Evolutionary conservation across 2,113 vertebrate genomes (phyloP).

Genomic region (Notarius quadriscutis): DNA sequence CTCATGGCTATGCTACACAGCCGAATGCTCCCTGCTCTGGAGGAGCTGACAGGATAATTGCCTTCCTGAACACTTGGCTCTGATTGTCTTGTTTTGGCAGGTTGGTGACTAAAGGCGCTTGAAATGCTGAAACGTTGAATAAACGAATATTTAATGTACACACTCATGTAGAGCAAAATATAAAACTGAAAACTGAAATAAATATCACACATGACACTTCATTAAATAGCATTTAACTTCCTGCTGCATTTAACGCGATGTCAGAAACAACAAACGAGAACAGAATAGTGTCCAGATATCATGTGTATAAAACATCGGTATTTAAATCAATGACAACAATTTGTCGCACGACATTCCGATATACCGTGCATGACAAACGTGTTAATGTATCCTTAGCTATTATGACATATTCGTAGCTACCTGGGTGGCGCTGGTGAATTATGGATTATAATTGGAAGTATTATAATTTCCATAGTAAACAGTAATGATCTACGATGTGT

Average conservation of each 20-base stretch:
- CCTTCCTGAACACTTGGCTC: slow-evolving; percentile 13
- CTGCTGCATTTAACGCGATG: neutral
- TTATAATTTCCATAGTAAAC: neutral
- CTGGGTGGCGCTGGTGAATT: too few species aligned
- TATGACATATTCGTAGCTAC: too few species aligned
- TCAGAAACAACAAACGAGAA: neutral
- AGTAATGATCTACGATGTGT: neutral
- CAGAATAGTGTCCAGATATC: neutral
- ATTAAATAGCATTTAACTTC: neutral
- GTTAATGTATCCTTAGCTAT: too few species aligned
- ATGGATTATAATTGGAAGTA: neutral
- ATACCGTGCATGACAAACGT: too few species aligned
- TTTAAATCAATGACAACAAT: too few species aligned
- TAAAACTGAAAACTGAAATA: neutral
- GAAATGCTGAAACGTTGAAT: neutral
- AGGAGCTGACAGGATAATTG: slow-evolving; percentile 30
- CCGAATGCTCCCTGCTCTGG: neutral
- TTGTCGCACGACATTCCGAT: too few species aligned
- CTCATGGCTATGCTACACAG: neutral
- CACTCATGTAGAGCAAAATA: neutral
- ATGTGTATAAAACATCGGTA: neutral
- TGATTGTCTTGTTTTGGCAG: slow-evolving; percentile 8
- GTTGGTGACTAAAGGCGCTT: neutral
- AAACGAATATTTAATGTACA: neutral
- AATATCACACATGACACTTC: neutral